Evolutionary conservation across 1,140 invertebrate genomes (phyloP).

Genomic region (Drosophila subpulchrella): DNA sequence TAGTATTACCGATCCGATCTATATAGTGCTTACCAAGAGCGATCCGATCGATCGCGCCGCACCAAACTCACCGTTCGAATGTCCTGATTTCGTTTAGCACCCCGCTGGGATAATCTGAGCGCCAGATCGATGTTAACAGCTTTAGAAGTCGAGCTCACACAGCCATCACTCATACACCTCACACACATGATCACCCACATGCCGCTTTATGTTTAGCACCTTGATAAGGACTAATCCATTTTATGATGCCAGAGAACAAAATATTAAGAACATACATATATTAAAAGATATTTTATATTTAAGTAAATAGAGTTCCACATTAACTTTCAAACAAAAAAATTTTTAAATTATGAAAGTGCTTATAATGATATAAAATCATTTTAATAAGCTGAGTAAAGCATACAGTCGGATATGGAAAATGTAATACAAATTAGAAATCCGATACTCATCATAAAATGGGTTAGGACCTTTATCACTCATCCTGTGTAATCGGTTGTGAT

Average conservation of each 20-base stretch:
- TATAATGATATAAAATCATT: too few relatives aligned
- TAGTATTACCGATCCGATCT: conserved; percentile 27
- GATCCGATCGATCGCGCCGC: neutral
- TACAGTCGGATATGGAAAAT: too few relatives aligned
- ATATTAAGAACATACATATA: too few relatives aligned
- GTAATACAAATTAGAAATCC: too few relatives aligned
- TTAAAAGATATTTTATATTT: too few relatives aligned
- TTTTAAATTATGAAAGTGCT: too few relatives aligned
- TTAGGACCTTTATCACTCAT: conserved; percentile 6
- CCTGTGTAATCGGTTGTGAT: conserved; percentile 28
- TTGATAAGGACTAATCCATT: conserved; percentile 15
- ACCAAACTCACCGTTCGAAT: conserved; percentile 16
- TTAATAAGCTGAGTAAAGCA: too few relatives aligned
- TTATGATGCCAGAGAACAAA: neutral
- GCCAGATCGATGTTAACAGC: conserved; percentile 40
- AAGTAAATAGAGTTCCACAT: too few relatives aligned
- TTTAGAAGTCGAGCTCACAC: conserved; percentile 51
- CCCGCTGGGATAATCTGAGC: conserved; percentile 16
- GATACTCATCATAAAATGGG: conserved; percentile 1
- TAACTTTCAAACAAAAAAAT: too few relatives aligned
- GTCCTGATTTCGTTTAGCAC: conserved; percentile 19
- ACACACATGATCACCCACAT: conserved; percentile 21
- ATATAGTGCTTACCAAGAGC: neutral
- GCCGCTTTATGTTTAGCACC: conserved; percentile 68
- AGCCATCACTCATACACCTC: conserved; percentile 14